Evolutionary conservation across 2,113 vertebrate species (phyloP).

Genomic region (Eolophus roseicapilla): DNA sequence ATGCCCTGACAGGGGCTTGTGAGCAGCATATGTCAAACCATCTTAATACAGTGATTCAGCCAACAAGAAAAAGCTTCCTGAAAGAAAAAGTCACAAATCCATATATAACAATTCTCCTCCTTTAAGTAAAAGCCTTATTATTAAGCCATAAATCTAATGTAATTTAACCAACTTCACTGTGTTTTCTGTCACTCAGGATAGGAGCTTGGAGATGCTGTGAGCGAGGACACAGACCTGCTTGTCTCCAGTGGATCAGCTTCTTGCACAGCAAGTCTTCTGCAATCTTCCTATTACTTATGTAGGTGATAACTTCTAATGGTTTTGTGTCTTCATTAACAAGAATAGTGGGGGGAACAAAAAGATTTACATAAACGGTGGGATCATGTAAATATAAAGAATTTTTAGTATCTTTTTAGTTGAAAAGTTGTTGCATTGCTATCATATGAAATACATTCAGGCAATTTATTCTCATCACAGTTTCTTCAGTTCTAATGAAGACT

Average conservation of each 20-base stretch:
- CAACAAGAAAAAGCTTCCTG: neutral
- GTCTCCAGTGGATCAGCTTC: neutral
- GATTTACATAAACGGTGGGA: neutral
- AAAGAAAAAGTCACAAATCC: neutral
- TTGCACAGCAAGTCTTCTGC: neutral
- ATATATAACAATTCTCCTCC: accelerated
- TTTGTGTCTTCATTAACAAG: neutral
- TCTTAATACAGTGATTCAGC: neutral
- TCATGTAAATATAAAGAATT: neutral
- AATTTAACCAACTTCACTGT: neutral
- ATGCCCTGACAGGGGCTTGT: neutral
- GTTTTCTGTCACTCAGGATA: neutral
- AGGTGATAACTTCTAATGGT: neutral
- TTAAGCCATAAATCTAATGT: neutral
- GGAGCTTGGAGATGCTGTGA: neutral
- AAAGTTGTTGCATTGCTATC: neutral
- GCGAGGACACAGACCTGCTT: neutral
- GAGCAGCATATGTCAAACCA: neutral
- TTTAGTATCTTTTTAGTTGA: neutral
- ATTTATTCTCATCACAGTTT: neutral
- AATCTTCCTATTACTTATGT: neutral
- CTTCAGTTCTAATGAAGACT: neutral
- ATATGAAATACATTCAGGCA: neutral
- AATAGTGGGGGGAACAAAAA: neutral
- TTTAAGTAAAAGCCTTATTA: neutral